These are phyloP conservation scores for Akabosia matsudoensis DNA, from an alignment of 1,140 invertebrate species.

Conservation along the genomic window DNA sequence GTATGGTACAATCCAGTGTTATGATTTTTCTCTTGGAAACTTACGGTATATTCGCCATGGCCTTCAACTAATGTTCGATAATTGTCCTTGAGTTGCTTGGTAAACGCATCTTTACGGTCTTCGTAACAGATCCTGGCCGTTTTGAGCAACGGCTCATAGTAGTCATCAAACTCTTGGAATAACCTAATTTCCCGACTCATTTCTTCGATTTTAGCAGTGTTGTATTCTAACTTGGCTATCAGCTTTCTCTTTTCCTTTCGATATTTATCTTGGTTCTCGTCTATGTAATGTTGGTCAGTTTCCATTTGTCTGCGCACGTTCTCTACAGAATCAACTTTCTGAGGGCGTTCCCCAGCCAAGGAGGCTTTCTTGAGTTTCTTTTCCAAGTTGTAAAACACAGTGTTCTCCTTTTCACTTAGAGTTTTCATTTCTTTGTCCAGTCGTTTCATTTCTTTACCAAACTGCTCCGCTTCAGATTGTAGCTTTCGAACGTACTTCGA, in stretches of 20 bases:
- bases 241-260: too few relatives aligned
- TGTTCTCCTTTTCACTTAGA: neutral
- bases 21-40: too few relatives aligned
- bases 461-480: neutral
- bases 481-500: neutral
- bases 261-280: neutral
- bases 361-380: neutral
- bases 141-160: neutral
- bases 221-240: too few relatives aligned
- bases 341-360: neutral
- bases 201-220: too few relatives aligned
- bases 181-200: too few relatives aligned
- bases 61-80: neutral
- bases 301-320: slow-evolving; percentile 1
- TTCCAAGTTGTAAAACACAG: neutral
- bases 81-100: neutral
- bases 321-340: too few relatives aligned
- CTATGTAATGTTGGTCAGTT: neutral
- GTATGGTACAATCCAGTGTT: too few relatives aligned
- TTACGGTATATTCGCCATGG: neutral
- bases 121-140: neutral
- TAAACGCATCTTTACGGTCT: neutral
- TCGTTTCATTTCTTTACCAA: neutral
- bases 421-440: neutral
- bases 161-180: neutral